Conservation (phyloP, 2,888 invertebrate genomes). For the Lasioglossum villosulum region DNA sequence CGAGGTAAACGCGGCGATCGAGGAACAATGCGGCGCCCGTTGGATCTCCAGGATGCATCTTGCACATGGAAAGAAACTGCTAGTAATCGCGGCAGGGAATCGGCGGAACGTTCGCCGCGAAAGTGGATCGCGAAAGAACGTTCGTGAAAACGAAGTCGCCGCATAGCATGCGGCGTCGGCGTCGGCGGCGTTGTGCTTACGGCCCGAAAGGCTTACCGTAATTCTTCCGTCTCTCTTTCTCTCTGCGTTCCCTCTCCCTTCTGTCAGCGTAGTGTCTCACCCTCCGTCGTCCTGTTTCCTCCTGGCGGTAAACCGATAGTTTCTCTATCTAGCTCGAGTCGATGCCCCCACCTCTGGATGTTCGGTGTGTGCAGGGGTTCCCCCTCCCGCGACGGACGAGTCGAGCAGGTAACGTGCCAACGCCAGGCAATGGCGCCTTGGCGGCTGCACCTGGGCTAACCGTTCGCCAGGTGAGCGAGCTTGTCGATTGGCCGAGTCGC, state of each 20-base stretch:
- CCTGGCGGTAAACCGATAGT: slow-evolving; percentile 14
- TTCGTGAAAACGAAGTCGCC: slow-evolving; percentile 41
- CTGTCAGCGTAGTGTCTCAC: background rate
- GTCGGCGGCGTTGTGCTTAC: slow-evolving; percentile 15
- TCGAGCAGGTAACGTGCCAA: slow-evolving; percentile 72
- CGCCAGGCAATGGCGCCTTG: slow-evolving; percentile 79
- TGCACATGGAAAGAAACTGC: background rate
- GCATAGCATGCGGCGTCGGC: background rate
- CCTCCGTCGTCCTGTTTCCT: background rate
- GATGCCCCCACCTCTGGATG: slow-evolving; percentile 12
- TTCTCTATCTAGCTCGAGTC: slow-evolving; percentile 28
- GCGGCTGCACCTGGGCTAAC: slow-evolving; percentile 76
- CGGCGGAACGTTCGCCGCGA: background rate
- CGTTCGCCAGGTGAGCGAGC: slow-evolving; percentile 76
- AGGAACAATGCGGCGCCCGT: slow-evolving; percentile 14
- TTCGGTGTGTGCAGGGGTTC: slow-evolving; percentile 3
- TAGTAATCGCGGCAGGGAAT: background rate
- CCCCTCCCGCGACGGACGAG: slow-evolving; percentile 29
- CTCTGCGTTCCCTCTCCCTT: background rate
- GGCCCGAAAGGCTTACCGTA: slow-evolving; percentile 42
- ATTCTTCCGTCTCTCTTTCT: slow-evolving; percentile 19
- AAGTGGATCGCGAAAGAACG: slow-evolving; percentile 35
- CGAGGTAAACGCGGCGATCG: slow-evolving; percentile 18
- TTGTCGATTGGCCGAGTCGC: slow-evolving; percentile 62
- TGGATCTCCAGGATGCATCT: background rate